Evolutionary conservation across 2,113 vertebrate genomes (phyloP), one percentile per base, ranked within the genome.

Genomic region (Hippoglossus stenolepis): DNA sequence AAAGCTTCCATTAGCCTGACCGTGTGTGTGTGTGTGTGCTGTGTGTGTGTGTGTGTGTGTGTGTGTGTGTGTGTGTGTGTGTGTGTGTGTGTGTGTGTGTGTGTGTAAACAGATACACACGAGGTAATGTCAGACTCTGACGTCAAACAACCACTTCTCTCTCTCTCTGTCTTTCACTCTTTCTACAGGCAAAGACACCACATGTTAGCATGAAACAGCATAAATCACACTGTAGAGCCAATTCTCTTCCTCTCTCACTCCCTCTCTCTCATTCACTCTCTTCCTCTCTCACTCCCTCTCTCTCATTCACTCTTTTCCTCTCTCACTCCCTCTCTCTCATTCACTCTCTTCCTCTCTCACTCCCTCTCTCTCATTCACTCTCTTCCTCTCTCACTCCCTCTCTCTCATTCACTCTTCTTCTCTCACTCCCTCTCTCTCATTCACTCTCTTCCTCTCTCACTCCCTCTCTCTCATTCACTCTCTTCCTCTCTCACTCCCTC

Each of bases 81-180:
- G 11, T 63, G 18, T 40, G 61, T 63, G 61, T 13, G 20, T 43
- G 21, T 17, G 57, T 58, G 57, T 17, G 23, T 85, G 63, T 61
- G 49, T 90, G 79, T 92, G 82, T 79, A 89, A 93, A 80, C 35
- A 38, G 35, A 38, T 38, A 38, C 9, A 38, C 82, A 90, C 12
- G 9, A 11, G 56, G 63, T 69, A 76, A 80, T 8, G 61, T 83
- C 77, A 83, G 60, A 90, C 64, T 65, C 61, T 76, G 84, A 88
- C 60, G 70, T 91, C 88, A 91, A 69, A 66, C 69, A 64, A 53
- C 60, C 40, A n/a, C 75, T 35, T 65, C 56, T 66, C 63, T 66
- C 63, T 56, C 69, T 81, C 23, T 57, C 28, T 2, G 9, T 65
- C 20, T 70, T 65, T 61, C n/a, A 14, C 58, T 68, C 23, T 73